Evolutionary conservation across 1,140 invertebrate species (phyloP), one percentile per base, ranked within the genome.

Genomic region (Platyscapa corneri): DNA sequence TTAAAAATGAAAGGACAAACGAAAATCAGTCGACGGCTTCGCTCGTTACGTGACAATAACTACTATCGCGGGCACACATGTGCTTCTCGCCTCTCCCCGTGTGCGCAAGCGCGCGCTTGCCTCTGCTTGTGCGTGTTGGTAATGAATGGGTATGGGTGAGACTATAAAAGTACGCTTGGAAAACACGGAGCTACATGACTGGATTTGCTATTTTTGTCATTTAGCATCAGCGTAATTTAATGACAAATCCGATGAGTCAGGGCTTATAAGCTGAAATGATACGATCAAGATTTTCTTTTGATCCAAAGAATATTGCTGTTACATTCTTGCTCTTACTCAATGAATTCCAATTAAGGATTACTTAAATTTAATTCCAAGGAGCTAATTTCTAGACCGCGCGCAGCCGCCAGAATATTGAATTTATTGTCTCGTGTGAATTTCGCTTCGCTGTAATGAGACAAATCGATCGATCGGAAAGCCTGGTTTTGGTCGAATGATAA

Each of bases 101-200:
- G n/a, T n/a, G n/a, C n/a, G n/a, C n/a, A n/a, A n/a, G n/a, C 20
- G 39, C 14, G 70, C 0, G 16, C 42, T 5, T 27, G n/a, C 12
- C 8, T 72, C 8, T 20, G 81, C 80, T 76, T 76, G 81, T 84
- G 83, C 82, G 77, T 82, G 80, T 75, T 30, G 10, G 49, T 72
- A 72, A 78, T 78, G 12, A 78, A 60, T 34, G 30, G 32, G 16
- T 20, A 56, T 46, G n/a, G 42, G 18, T 5, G 76, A 34, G 53
- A 77, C 30, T 60, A 60, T 78, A 34, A 60, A 76, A 76, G 42
- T 76, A 42, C 46, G 8, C n/a, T 76, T 32, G 46, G 46, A 53
- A 53, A 53, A 76, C 32, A 32, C 53, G 46, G 46, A 76, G 46
- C 46, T 53, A 53, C 46, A n/a, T 32, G 75, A 49, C 76, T 34